Evolutionary conservation across 2,113 vertebrate species (phyloP).

Genomic region (Climacteris rufus): DNA sequence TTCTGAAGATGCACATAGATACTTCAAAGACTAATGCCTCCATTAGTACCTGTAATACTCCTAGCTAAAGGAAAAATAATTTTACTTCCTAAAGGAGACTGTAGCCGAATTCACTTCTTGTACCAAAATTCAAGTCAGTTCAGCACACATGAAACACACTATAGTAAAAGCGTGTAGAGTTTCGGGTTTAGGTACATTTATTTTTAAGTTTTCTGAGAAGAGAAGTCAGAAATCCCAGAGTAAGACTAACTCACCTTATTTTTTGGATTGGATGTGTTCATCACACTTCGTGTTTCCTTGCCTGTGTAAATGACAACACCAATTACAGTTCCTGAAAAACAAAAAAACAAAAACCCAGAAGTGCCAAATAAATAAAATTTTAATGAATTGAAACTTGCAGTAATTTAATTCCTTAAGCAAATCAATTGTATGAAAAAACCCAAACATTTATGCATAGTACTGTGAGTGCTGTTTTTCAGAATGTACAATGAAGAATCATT

Average conservation of each 20-base stretch:
- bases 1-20: background rate
- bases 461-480: background rate
- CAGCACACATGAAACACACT: background rate
- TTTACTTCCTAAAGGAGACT: background rate
- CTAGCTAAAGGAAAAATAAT: background rate
- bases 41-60: background rate
- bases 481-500: background rate
- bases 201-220: background rate
- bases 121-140: background rate
- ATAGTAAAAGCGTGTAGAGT: background rate
- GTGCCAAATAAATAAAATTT: background rate
- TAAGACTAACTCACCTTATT: slow-evolving; percentile 85
- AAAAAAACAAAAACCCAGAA: background rate
- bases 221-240: background rate
- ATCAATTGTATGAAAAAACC: background rate
- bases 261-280: slow-evolving; percentile 95
- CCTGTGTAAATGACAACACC: slow-evolving; percentile 98
- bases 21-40: background rate
- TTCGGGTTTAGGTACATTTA: background rate
- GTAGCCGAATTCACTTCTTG: background rate
- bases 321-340: slow-evolving; percentile 90
- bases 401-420: background rate
- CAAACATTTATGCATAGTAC: background rate
- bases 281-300: slow-evolving; percentile 94
- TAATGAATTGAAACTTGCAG: background rate